phyloP scores from a whole-genome alignment of 2,888 invertebrate genomes.

The Drosophila buzzatii region DNA sequence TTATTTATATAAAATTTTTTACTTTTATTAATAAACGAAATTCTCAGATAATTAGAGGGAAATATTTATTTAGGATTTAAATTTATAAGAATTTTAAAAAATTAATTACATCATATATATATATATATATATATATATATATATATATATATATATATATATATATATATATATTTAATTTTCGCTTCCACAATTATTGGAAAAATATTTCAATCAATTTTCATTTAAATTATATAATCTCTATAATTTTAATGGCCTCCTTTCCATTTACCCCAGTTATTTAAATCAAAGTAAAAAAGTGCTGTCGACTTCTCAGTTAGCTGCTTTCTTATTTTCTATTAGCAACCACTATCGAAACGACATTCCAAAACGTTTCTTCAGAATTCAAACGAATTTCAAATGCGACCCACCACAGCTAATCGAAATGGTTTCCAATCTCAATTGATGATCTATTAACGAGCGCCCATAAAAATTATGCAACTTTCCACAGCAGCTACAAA shows the following conservation, averaged over 20 bases:
- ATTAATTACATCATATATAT: too few relatives aligned
- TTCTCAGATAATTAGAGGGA: not conserved
- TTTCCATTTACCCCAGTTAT: not conserved
- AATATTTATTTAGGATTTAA: not conserved
- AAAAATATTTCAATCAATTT: not conserved
- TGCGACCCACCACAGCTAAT: constrained; percentile 57
- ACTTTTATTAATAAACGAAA: not conserved
- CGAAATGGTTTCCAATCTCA: constrained; percentile 66
- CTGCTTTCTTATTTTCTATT: not conserved
- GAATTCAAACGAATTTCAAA: constrained; percentile 49
- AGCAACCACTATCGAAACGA: constrained; percentile 20
- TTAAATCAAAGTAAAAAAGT: not conserved
- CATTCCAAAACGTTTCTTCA: constrained; percentile 43
- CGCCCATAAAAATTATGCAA: constrained; percentile 75
- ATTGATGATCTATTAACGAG: constrained; percentile 76
- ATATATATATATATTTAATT: too few relatives aligned
- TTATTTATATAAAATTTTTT: not conserved
- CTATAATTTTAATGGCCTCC: too few relatives aligned
- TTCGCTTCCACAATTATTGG: not conserved
- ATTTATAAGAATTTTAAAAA: not conserved
- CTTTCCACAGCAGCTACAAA: constrained; percentile 64
- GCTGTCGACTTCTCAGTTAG: not conserved
- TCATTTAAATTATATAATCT: not conserved
- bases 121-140: too few relatives aligned
- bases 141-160: too few relatives aligned